Conservation (phyloP, 2,113 vertebrate genomes). For the Caranx melampygus region DNA sequence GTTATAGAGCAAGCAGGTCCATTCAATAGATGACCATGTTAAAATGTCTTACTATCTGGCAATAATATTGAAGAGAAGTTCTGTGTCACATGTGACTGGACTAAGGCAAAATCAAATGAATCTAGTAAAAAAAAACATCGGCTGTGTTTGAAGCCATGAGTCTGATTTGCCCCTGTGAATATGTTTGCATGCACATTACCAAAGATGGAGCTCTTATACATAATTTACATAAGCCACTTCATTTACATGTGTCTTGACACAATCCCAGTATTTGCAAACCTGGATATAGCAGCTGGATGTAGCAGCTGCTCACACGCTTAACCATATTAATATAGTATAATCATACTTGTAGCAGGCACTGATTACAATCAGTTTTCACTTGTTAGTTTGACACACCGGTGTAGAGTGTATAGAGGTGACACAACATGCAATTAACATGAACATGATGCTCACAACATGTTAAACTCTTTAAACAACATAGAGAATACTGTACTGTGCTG, state of each 20-base stretch:
- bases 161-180: background rate
- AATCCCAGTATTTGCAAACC: background rate
- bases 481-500: too few relatives aligned
- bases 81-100: background rate
- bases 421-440: background rate
- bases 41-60: background rate
- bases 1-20: background rate
- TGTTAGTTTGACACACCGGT: background rate
- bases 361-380: background rate
- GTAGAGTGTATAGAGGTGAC: background rate
- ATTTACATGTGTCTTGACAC: background rate
- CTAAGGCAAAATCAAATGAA: background rate
- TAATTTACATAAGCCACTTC: background rate
- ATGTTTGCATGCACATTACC: background rate
- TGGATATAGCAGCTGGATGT: slow-evolving; percentile 16
- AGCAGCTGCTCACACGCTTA: slow-evolving; percentile 37
- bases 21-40: background rate
- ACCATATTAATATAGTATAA: slow-evolving; percentile 1
- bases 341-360: background rate
- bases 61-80: background rate
- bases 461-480: background rate
- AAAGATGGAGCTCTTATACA: background rate
- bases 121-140: background rate
- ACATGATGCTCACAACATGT: background rate
- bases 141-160: background rate